A percentile compares a stretch with the other conserved stretches of the same genome.
Conservation (phyloP, 2,888 invertebrate species). For the Cheilosia vernalis region DNA sequence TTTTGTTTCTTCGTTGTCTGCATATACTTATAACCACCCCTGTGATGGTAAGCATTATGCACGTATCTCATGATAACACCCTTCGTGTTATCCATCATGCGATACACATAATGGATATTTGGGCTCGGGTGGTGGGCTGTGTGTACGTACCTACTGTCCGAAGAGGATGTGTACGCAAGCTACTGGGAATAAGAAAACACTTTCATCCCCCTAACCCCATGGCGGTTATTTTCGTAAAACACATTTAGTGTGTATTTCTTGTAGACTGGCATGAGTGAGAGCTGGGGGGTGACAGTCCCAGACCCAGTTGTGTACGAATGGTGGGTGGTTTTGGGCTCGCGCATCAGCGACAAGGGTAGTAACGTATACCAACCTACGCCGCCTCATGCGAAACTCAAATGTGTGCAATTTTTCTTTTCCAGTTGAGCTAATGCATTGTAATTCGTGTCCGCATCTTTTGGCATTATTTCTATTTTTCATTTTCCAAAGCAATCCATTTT, state of each 20-base stretch:
- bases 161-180: slow-evolving; percentile 4
- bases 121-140: slow-evolving; percentile 22
- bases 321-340: background rate
- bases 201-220: slow-evolving; percentile 57
- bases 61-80: slow-evolving; percentile 75
- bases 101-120: slow-evolving; percentile 71
- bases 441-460: slow-evolving; percentile 54
- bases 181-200: slow-evolving; percentile 29
- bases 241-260: slow-evolving; percentile 61
- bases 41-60: slow-evolving; percentile 71
- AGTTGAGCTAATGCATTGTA: slow-evolving; percentile 45
- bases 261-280: slow-evolving; percentile 20
- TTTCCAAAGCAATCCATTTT: slow-evolving; percentile 32
- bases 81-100: slow-evolving; percentile 74
- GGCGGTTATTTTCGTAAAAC: slow-evolving; percentile 68
- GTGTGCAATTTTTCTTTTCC: slow-evolving; percentile 68
- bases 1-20: slow-evolving; percentile 62
- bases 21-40: slow-evolving; percentile 60
- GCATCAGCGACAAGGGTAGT: background rate
- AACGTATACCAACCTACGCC: slow-evolving; percentile 35
- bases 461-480: background rate
- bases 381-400: slow-evolving; percentile 58
- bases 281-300: background rate
- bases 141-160: slow-evolving; percentile 22
- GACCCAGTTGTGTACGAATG: background rate